These are phyloP conservation scores for Cryptosula pallasiana DNA, from an alignment of 2,888 invertebrate genomes.

Conservation along the genomic window DNA sequence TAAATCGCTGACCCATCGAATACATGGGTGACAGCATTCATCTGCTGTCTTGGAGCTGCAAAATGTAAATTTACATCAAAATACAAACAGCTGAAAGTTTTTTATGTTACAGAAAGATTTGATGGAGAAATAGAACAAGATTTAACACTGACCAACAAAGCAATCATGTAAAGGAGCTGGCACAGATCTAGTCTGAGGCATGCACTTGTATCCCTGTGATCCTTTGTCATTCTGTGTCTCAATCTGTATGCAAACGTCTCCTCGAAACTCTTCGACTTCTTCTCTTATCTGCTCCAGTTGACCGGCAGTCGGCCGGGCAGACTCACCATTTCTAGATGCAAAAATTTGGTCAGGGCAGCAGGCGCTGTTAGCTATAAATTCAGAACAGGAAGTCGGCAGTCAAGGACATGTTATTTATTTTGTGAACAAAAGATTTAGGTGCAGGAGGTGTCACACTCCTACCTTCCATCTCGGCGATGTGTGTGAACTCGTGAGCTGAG, in stretches of 20 bases:
- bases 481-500: not conserved
- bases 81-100: too few relatives aligned
- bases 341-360: slow-evolving; percentile 10
- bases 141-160: not conserved
- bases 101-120: too few relatives aligned
- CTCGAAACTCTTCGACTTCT: not conserved
- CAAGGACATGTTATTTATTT: too few relatives aligned
- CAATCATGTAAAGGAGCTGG: slow-evolving; percentile 4
- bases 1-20: not conserved
- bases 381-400: not conserved
- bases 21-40: not conserved
- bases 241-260: slow-evolving; percentile 2
- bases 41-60: not conserved
- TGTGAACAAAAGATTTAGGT: too few relatives aligned
- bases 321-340: not conserved
- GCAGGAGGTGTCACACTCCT: too few relatives aligned
- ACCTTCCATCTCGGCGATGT: not conserved
- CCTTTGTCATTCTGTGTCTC: not conserved
- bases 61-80: too few relatives aligned
- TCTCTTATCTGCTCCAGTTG: not conserved
- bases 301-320: not conserved
- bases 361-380: not conserved
- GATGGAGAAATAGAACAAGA: too few relatives aligned
- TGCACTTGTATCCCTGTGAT: not conserved
- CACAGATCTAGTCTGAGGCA: not conserved